phyloP scores from a whole-genome alignment of 2,888 invertebrate species.

The Ephialtes manifestator region DNA sequence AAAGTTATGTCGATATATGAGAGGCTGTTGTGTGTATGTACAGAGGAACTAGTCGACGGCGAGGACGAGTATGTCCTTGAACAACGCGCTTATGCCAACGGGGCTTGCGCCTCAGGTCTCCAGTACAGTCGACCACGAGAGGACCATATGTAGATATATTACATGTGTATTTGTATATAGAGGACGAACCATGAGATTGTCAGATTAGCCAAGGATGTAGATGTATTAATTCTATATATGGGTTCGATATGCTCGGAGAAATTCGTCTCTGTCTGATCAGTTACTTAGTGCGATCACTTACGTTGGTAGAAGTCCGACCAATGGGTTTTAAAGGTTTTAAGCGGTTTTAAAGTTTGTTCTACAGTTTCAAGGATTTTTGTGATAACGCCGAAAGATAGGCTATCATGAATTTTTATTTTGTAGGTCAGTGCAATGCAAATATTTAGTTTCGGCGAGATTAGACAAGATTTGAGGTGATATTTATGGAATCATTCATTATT shows the following conservation, averaged over 20 bases:
- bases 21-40: constrained; percentile 12
- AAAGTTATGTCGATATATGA: background rate
- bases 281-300: constrained; percentile 39
- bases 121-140: constrained; percentile 32
- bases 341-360: background rate
- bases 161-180: background rate
- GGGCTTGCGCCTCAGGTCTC: constrained; percentile 20
- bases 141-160: constrained; percentile 15
- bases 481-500: no score
- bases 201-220: constrained; percentile 45
- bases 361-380: background rate
- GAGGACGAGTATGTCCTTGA: constrained; percentile 56
- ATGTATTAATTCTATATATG: constrained; percentile 49
- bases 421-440: background rate
- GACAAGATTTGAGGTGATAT: no score
- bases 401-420: background rate
- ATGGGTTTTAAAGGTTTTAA: no score
- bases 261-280: constrained; percentile 42
- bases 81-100: constrained; percentile 33
- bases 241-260: constrained; percentile 24
- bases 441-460: no score
- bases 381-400: background rate
- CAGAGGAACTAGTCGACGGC: constrained; percentile 41
- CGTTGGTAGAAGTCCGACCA: background rate
- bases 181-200: constrained; percentile 37